These are phyloP conservation scores for Lamellibrachia luymesi DNA, from an alignment of 1,140 invertebrate species.

Conservation along the genomic window DNA sequence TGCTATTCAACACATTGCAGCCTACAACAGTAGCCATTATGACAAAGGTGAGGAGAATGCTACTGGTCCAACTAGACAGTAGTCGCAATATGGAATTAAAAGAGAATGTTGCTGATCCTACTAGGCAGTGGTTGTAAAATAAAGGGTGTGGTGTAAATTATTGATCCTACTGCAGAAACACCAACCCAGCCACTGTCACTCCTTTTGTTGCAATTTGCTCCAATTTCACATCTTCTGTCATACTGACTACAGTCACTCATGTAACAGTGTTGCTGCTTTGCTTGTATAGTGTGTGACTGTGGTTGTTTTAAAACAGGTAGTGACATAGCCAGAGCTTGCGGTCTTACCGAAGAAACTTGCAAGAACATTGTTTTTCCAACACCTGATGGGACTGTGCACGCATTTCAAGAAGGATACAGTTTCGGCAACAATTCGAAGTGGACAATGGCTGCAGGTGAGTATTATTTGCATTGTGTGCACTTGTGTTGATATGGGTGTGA, in stretches of 20 bases:
- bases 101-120: too few species aligned
- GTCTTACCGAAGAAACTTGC: not conserved
- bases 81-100: not conserved
- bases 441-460: not conserved
- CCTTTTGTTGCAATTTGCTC: not conserved
- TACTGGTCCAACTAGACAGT: not conserved
- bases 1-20: not conserved
- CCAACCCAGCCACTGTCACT: not conserved
- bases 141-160: not conserved
- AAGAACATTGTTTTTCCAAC: not conserved
- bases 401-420: not conserved
- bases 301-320: not conserved
- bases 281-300: not conserved
- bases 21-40: too few species aligned
- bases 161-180: not conserved
- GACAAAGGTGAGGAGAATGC: not conserved
- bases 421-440: not conserved
- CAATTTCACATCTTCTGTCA: not conserved
- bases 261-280: not conserved
- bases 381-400: not conserved
- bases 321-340: not conserved
- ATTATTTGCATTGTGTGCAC: not conserved
- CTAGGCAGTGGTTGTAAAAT: not conserved
- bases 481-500: not conserved
- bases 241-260: not conserved